Evolutionary conservation across 2,888 invertebrate genomes (phyloP), one percentile per base, ranked within the genome.

Genomic region (Caenorhabditis sp.): DNA sequence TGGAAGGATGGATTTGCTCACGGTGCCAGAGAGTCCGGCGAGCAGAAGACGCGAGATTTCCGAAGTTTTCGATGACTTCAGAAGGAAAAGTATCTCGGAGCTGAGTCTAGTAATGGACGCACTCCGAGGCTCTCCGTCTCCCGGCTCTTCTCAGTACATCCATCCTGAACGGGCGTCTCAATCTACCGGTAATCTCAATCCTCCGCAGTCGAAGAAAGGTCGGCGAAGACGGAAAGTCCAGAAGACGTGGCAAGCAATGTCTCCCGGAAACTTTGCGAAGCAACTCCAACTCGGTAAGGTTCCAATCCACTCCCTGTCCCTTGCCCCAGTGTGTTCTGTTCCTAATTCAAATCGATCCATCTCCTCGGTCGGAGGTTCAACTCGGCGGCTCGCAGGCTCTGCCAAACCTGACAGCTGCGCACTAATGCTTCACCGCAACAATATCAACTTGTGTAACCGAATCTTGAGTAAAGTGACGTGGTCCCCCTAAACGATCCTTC

Each of bases 31-130:
- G 53, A 71, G 71, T 35, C 79, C 81, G 39, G 27, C 66, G 20
- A 48, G 68, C 2, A 39, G 78, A 8, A 55, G 78, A 8, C 50
- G 73, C 13, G 73, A 79, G 35, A 37, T 77, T 6, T 62, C 73
- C 17, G 71, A 63, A 13, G 58, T 71, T 7, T 80, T 80, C 71
- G 68, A 80, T 32, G 79, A 85, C 35, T 73, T 87, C 37, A 81
- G 87, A 17, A 78, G 83, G 58, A 83, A 83, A 62, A 83, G 83
- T 41, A 79, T 84, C 17, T 80, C 81, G 22, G 87, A 87, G 62
- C 62, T 87, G 50, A 81, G 80, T 46, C 73, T 87, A n/a, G 85
- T 87, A 11, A 76, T 87, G 59, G 87, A 86, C 56, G 83, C 84
- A 7, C 50, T 87, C 22, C 76, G 86, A 9, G 83, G 85, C 20